Evolutionary conservation across 2,888 invertebrate genomes (phyloP), one percentile per base, ranked within the genome.

Genomic region (Spatulosminthurus flaviceps): DNA sequence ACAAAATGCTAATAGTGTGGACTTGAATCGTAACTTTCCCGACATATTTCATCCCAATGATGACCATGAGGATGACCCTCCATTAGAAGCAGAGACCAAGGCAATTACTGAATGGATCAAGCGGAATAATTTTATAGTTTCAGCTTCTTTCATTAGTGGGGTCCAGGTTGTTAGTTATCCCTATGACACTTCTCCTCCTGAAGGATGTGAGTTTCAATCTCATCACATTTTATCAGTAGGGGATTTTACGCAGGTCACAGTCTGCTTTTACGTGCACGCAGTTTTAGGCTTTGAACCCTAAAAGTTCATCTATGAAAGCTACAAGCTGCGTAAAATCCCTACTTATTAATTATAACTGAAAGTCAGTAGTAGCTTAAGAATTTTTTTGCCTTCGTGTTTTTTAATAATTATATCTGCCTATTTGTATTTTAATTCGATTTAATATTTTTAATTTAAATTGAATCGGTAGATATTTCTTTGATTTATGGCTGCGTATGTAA

Each of bases 1-100:
- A 64, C n/a, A 41, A 0, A 85, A 84, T 71, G 80, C 77, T 0
- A 79, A 81, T 22, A 78, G 79, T 1, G 34, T 82, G 21, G 77
- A 83, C 21, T 61, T 85, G 34, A 85, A 85, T 51, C 77, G 81
- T 13, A 82, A 85, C 79, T 85, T 85, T 51, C 83, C 85, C 0
- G 78, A 81, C 28, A 34, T 81, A 11, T 83, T 83, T 69, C 43
- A 78, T 22, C 75, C 79, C 13, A 51, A 60, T 1, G 78, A 78
- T 51, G 22, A 24, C 9, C 13, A 28, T 24, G 78, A 72, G 73
- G 76, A 74, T 9, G 24, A 26, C 22, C 24, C 11, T 11, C n/a
- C 19, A 0, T n/a, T 13, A 21, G 77, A 77, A 60, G 79, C 73
- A 1, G 84, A 85, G 76, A 85, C 85, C 0, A 34, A 42, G 22